Evolutionary conservation across 2,797 vertebrate genomes (phyloP), one percentile per base, ranked within the genome.

Genomic region (Antrozous pallidus): DNA sequence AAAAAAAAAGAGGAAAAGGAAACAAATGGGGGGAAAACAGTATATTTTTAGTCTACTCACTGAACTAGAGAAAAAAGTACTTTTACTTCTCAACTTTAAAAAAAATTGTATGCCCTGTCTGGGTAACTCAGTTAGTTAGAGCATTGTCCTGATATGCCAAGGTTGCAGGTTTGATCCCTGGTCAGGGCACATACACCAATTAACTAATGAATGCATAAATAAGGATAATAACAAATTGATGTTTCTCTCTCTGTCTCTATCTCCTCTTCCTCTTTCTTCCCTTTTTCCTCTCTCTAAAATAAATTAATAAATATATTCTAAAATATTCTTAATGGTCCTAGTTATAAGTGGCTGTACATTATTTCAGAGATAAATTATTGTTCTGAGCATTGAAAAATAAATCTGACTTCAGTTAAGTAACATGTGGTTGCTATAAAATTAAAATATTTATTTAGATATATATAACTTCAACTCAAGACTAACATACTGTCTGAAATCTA

Each of bases 401-500:
- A 92, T 93, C 84, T 85, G 51, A 75, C 18, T 96, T 70, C 36
- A 81, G 38, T 28, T 91, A 95, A 91, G 49, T 31, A 93, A 81
- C 70, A 61, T 54, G 38, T 47, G 12, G 38, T 84, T 93, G 33
- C 71, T 18, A 93, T 91, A 94, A 94, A 92, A 73, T 88, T 12
- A 92, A 91, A 94, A 93, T 54, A 5, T 65, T 93, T 58, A 70
- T 12, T 31, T 31, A 67, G 70, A 14, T 56, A 85, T 56, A 54
- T 40, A 84, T 42, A 42, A 42, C 42, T 42, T 42, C 47, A n/a
- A n/a, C n/a, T 58, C 31, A 56, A 42, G n/a, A 88, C 24, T 87
- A 94, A 77, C 42, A 80, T 88, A 91, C 36, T 93, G 17, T 91
- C 47, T 96, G 83, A 95, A 96, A 87, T 93, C 24, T 95, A 86